A percentile compares a stretch with the other conserved stretches of the same genome.
These are phyloP conservation scores for Protobothrops mucrosquamatus DNA, from an alignment of 2,113 vertebrate species.

Conservation along the genomic window DNA sequence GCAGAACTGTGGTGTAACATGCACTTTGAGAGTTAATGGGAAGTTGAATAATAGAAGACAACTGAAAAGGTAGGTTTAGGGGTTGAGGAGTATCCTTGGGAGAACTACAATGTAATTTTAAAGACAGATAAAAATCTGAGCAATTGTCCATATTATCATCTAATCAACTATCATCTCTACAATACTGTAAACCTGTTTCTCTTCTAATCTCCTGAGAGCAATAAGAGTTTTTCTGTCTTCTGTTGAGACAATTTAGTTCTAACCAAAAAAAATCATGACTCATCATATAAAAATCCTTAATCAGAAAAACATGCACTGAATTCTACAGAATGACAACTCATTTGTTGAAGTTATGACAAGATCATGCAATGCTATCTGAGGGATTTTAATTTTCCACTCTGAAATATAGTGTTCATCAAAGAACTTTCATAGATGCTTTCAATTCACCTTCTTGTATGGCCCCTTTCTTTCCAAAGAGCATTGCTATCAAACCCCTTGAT, in stretches of 20 bases:
- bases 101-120: background rate
- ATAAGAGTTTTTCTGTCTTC: background rate
- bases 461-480: slow-evolving; percentile 64
- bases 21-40: background rate
- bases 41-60: background rate
- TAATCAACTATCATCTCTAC: background rate
- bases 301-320: slow-evolving; percentile 39
- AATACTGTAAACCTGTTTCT: background rate
- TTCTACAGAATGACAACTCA: background rate
- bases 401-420: background rate
- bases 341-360: background rate
- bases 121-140: background rate
- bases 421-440: background rate
- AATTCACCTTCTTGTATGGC: background rate
- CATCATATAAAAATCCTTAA: slow-evolving; percentile 17
- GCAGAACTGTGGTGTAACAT: background rate
- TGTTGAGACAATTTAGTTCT: background rate
- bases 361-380: background rate
- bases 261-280: background rate
- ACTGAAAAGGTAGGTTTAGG: background rate
- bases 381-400: background rate
- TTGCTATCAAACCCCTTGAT: slow-evolving; percentile 37
- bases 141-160: background rate
- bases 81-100: background rate
- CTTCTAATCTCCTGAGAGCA: background rate